Evolutionary conservation across 2,113 vertebrate species (phyloP).

Genomic region (Pseudorhombus dupliciocellatus): DNA sequence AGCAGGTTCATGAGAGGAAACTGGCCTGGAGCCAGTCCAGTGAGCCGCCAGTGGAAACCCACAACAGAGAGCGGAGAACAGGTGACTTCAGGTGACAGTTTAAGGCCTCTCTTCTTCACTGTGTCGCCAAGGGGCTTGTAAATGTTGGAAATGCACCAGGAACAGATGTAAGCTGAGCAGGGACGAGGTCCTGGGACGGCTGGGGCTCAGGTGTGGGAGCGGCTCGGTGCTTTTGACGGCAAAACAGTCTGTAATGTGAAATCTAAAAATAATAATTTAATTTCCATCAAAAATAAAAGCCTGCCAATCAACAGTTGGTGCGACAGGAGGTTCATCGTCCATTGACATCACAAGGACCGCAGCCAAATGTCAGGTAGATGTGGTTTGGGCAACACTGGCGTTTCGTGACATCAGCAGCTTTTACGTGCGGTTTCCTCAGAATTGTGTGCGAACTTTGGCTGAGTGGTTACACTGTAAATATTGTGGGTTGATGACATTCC

Average conservation of each 20-base stretch:
- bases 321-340: conserved; percentile 1
- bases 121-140: neutral
- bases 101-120: neutral
- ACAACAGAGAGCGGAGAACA: neutral
- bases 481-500: conserved; percentile 1
- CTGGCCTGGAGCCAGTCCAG: conserved; percentile 13
- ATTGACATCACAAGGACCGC: neutral
- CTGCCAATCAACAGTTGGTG: too few relatives aligned
- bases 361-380: neutral
- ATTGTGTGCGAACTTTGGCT: neutral
- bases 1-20: conserved; percentile 20
- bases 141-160: neutral
- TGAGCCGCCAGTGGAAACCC: conserved; percentile 2
- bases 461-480: conserved; percentile 17
- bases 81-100: neutral
- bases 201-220: too few relatives aligned
- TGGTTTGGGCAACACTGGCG: neutral
- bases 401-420: neutral
- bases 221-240: too few relatives aligned
- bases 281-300: neutral
- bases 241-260: too few relatives aligned
- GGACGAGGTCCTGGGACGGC: too few relatives aligned
- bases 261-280: too few relatives aligned
- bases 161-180: too few relatives aligned
- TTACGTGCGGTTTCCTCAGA: neutral